Evolutionary conservation across 2,888 invertebrate genomes (phyloP), one percentile per base, ranked within the genome.

Genomic region (Polia nebulosa): DNA sequence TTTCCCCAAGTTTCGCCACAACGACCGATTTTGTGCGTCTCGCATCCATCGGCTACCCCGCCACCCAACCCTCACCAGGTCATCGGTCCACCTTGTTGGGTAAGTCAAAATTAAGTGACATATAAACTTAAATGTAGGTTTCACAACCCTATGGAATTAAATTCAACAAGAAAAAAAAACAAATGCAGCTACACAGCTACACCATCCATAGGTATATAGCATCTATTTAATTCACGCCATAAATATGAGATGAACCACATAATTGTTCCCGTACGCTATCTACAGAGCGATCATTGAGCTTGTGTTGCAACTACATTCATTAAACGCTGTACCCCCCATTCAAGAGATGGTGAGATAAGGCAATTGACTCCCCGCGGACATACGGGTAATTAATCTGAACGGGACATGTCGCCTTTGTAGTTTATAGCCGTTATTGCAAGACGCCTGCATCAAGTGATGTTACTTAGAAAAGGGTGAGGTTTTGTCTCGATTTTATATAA

Each of bases 361-460:
- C 92, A 93, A 94, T 93, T 92, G 94, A 89, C 92, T 88, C 89
- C 94, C 94, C 85, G 92, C 88, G 80, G 92, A 71, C 90, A 95
- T 95, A 93, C 93, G 95, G 95, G 95, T 95, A 95, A 95, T 95
- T 95, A 94, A 91, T 88, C 89, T 85, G 78, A 85, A 83, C 71
- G 70, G 65, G 61, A 66, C 76, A 75, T 71, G 82, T 79, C 71
- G 76, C 70, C 65, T 65, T 78, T 81, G 76, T 83, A 85, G 85
- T 78, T 81, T 61, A 64, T 49, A 79, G 78, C 70, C 82, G 81
- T 83, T 86, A 81, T 78, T 83, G 71, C 72, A 86, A 87, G 89
- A 87, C 86, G 90, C 89, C 90, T 85, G 89, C 87, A 91, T 91
- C 87, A 87, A 90, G 87, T 88, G 83, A 64, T 81, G 72, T 84